Evolutionary conservation across 37 sponge, comb jelly and placozoan genomes (phyloP).

Genomic region (Ianthella basta): DNA sequence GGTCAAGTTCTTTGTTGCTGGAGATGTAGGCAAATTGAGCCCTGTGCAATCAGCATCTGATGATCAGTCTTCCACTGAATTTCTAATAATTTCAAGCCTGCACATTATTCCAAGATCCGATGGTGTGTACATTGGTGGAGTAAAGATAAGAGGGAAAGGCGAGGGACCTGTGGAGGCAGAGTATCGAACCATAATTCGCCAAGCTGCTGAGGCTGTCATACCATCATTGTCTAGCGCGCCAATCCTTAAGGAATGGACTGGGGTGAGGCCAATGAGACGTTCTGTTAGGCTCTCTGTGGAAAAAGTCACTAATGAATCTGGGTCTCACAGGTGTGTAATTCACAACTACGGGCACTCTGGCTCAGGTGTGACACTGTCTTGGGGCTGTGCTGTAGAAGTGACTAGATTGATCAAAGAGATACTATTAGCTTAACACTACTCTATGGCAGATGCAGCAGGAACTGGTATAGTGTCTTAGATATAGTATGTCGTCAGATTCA

Average conservation of each 20-base stretch:
- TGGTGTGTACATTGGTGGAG: constrained; percentile 37
- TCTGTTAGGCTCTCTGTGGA: constrained; percentile 43
- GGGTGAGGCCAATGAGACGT: constrained; percentile 43
- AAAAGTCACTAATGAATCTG: neutral
- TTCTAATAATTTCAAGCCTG: neutral
- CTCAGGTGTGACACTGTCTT: constrained; percentile 30
- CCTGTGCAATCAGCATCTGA: too few species aligned
- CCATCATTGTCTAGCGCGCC: constrained; percentile 26
- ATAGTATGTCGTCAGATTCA: too few species aligned
- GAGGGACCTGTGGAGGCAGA: neutral
- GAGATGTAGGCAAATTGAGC: too few species aligned
- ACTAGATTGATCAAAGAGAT: constrained; percentile 15
- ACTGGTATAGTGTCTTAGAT: too few species aligned
- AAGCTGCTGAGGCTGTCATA: neutral
- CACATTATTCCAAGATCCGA: constrained; percentile 38
- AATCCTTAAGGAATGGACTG: constrained; percentile 38
- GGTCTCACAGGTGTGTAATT: neutral
- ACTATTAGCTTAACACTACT: too few species aligned
- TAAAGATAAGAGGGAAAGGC: neutral
- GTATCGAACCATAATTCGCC: neutral
- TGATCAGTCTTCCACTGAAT: neutral
- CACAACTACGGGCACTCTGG: constrained; percentile 61
- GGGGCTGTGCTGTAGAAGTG: constrained; percentile 58
- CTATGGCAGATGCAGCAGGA: too few species aligned
- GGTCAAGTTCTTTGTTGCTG: constrained; percentile 27